These are phyloP conservation scores for Zaprionus camerounensis DNA, from an alignment of 1,140 invertebrate genomes.

Conservation along the genomic window DNA sequence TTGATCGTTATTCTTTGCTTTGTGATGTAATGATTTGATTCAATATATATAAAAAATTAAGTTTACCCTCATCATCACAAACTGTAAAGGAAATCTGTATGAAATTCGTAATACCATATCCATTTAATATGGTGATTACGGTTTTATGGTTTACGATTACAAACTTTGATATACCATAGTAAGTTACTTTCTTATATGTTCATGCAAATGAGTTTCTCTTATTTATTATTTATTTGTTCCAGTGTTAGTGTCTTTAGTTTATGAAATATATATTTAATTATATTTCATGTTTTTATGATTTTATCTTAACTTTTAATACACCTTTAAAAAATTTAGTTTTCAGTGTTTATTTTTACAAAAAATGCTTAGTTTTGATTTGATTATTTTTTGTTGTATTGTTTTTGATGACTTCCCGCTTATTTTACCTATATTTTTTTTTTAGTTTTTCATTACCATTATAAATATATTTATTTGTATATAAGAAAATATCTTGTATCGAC, in stretches of 20 bases:
- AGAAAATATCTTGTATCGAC: slow-evolving; percentile 71
- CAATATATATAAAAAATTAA: slow-evolving; percentile 54
- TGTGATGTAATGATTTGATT: slow-evolving; percentile 37
- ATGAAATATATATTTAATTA: slow-evolving; percentile 46
- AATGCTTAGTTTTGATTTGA: slow-evolving; percentile 77
- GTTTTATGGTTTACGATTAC: slow-evolving; percentile 53
- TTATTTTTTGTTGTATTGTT: slow-evolving; percentile 55
- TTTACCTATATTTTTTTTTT: slow-evolving; percentile 20
- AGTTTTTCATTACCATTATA: slow-evolving; percentile 19
- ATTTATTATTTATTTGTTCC: slow-evolving; percentile 27
- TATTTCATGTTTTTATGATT: slow-evolving; percentile 68
- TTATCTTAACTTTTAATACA: slow-evolving; percentile 73
- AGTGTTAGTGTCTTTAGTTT: slow-evolving; percentile 30
- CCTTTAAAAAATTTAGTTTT: slow-evolving; percentile 64
- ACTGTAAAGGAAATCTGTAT: slow-evolving; percentile 42
- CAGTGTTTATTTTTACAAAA: slow-evolving; percentile 63
- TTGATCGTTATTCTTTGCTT: slow-evolving; percentile 19
- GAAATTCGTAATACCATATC: slow-evolving; percentile 30
- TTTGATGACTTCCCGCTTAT: slow-evolving; percentile 53
- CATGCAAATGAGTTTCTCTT: slow-evolving; percentile 15
- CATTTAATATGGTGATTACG: slow-evolving; percentile 46
- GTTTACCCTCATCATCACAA: slow-evolving; percentile 50
- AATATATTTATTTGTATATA: slow-evolving; percentile 62
- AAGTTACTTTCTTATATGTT: slow-evolving; percentile 6
- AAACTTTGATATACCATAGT: slow-evolving; percentile 60